A percentile compares a stretch with the other conserved stretches of the same genome.
phyloP scores from a whole-genome alignment of 2,113 vertebrate genomes.

The Nematolebias whitei region DNA sequence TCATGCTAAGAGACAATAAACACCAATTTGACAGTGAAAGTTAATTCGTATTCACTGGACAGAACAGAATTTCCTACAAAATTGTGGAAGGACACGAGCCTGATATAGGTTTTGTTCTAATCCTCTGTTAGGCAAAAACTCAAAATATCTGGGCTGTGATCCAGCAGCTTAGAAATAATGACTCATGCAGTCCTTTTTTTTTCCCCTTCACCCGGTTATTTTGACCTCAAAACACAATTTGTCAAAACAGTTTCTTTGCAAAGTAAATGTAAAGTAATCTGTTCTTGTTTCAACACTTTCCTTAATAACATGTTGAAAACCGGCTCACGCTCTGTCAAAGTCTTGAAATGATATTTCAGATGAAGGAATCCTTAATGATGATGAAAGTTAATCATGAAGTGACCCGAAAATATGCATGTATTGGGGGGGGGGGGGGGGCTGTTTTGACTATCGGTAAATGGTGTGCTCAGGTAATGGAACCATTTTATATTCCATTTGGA shows the following conservation, averaged over 20 bases:
- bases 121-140: constrained; percentile 54
- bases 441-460: constrained; percentile 56
- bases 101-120: constrained; percentile 55
- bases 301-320: constrained; percentile 63
- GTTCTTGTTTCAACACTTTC: constrained; percentile 42
- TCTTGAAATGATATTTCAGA: constrained; percentile 63
- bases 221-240: constrained; percentile 38
- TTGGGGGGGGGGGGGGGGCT: constrained; percentile 58
- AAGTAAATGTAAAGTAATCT: constrained; percentile 26
- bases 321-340: constrained; percentile 53
- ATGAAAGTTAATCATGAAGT: constrained; percentile 63
- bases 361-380: constrained; percentile 65
- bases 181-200: constrained; percentile 42
- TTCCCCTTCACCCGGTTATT: constrained; percentile 47
- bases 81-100: constrained; percentile 56
- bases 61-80: constrained; percentile 38
- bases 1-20: constrained; percentile 26
- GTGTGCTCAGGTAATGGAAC: constrained; percentile 60
- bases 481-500: constrained; percentile 81
- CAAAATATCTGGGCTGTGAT: constrained; percentile 55
- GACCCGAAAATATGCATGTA: constrained; percentile 65
- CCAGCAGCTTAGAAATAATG: constrained; percentile 58
- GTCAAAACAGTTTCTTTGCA: constrained; percentile 40
- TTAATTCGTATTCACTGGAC: constrained; percentile 33
- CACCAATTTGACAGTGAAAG: constrained; percentile 24